phyloP scores from a whole-genome alignment of 2,888 invertebrate genomes.

The Aproaerema taeniolella region DNA sequence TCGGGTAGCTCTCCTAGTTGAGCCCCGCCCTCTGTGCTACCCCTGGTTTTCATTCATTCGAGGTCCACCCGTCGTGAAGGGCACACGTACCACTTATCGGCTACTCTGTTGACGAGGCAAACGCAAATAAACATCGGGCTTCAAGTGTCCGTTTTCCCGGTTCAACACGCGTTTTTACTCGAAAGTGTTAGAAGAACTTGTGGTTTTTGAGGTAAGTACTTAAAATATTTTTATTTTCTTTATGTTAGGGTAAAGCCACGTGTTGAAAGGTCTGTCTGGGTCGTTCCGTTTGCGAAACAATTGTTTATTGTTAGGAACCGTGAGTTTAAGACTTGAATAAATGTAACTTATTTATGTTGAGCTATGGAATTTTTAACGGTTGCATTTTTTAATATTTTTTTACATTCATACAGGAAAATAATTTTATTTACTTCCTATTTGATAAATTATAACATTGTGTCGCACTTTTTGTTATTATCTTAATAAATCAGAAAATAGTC shows the following conservation, averaged over 20 bases:
- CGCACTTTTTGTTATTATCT: too few relatives aligned
- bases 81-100: constrained; percentile 27
- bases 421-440: too few relatives aligned
- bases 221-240: constrained; percentile 4
- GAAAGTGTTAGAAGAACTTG: too few relatives aligned
- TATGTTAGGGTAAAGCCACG: too few relatives aligned
- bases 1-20: constrained; percentile 32
- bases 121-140: constrained; percentile 45
- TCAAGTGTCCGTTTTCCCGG: constrained; percentile 15
- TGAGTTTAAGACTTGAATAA: too few relatives aligned
- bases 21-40: constrained; percentile 60
- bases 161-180: background rate
- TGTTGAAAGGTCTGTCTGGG: constrained; percentile 5
- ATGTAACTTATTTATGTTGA: too few relatives aligned
- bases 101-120: constrained; percentile 36
- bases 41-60: constrained; percentile 66
- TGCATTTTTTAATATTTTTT: too few relatives aligned
- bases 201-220: background rate
- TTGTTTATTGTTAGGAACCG: constrained; percentile 5
- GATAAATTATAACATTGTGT: too few relatives aligned
- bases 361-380: too few relatives aligned
- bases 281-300: constrained; percentile 8
- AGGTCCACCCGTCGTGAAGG: constrained; percentile 35
- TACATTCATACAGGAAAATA: too few relatives aligned
- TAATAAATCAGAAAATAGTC: too few relatives aligned